Percentiles rank a stretch among this genome's conserved stretches.
Evolutionary conservation across 2,888 invertebrate species (phyloP).

Genomic region (Antheraea yamamai): DNA sequence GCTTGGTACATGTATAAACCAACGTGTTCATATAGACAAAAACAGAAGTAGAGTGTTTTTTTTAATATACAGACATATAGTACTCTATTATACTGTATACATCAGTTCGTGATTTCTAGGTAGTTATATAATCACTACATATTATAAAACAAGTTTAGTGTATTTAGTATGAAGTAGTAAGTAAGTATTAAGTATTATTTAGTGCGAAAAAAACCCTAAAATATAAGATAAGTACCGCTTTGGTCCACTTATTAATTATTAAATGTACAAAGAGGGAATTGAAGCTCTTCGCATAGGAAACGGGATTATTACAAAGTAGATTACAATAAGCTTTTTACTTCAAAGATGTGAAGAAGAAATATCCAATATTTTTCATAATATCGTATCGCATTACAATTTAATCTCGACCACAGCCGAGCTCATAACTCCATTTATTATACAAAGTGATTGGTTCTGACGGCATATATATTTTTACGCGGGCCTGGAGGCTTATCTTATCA

Average conservation of each 20-base stretch:
- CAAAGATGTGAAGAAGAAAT: neutral
- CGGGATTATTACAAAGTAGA: neutral
- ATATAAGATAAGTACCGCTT: neutral
- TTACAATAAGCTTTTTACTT: neutral
- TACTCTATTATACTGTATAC: no score
- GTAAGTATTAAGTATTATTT: no score
- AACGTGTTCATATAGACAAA: no score
- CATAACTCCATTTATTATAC: constrained; percentile 22
- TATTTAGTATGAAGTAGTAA: no score
- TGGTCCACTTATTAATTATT: neutral
- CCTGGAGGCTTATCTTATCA: constrained; percentile 21
- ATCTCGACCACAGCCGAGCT: constrained; percentile 16
- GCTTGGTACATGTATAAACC: no score
- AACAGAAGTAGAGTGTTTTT: no score
- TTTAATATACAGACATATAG: no score
- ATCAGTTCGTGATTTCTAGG: no score
- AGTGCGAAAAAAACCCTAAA: no score
- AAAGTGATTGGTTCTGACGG: constrained; percentile 19
- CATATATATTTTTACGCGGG: constrained; percentile 20
- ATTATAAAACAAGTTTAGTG: no score
- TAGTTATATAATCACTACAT: no score
- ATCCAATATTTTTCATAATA: constrained; percentile 10
- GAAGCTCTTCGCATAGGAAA: neutral
- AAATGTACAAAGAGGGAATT: neutral
- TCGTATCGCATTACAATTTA: neutral